A percentile compares a stretch with the other conserved stretches of the same genome.
phyloP scores from a whole-genome alignment of 2,113 vertebrate species.

The Albula glossodonta region DNA sequence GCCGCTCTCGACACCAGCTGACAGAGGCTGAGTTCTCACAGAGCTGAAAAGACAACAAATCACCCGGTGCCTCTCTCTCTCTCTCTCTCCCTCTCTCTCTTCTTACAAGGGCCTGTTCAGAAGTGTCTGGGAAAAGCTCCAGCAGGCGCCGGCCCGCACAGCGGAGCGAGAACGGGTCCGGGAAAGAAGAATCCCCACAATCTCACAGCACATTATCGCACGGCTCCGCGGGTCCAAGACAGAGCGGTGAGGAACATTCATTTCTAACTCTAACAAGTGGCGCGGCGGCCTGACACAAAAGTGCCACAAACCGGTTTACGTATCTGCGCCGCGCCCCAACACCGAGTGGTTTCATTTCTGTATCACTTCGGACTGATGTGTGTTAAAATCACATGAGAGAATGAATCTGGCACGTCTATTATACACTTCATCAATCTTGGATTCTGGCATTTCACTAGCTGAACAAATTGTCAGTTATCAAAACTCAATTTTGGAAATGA shows the following conservation, averaged over 20 bases:
- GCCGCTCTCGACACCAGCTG: no score
- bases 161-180: background rate
- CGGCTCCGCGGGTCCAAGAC: background rate
- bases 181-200: slow-evolving; percentile 7
- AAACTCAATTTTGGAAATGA: slow-evolving; percentile 79
- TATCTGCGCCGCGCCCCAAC: background rate
- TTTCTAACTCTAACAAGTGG: background rate
- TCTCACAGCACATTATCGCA: slow-evolving; percentile 7
- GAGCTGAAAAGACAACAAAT: slow-evolving; percentile 6
- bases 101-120: background rate
- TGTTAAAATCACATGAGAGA: slow-evolving; percentile 63
- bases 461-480: slow-evolving; percentile 80
- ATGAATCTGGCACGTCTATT: slow-evolving; percentile 73
- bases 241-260: background rate
- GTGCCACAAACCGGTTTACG: background rate
- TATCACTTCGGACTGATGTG: slow-evolving; percentile 60
- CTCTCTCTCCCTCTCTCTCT: background rate
- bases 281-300: background rate
- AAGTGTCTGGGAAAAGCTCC: slow-evolving; percentile 11
- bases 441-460: slow-evolving; percentile 74
- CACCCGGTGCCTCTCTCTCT: no score
- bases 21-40: background rate
- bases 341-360: slow-evolving; percentile 37
- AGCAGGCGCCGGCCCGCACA: background rate
- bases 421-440: slow-evolving; percentile 76